Conservation (phyloP, 2,888 invertebrate genomes). For the Liopterus haemorrhoidalis region DNA sequence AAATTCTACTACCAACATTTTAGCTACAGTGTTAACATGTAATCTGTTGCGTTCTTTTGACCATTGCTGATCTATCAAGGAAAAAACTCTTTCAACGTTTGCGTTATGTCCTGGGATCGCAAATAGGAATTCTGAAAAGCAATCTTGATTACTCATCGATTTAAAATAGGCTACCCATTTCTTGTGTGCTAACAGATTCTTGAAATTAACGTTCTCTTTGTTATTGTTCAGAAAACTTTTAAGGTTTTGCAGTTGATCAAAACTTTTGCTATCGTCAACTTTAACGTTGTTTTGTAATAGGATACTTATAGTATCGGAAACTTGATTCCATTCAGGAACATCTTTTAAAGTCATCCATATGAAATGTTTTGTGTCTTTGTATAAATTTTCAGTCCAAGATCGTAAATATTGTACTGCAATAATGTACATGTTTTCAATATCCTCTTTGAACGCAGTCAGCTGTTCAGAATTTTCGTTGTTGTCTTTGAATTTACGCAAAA, state of each 20-base stretch:
- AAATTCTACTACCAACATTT: slow-evolving; percentile 17
- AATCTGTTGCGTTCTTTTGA: slow-evolving; percentile 16
- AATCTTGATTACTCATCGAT: slow-evolving; percentile 15
- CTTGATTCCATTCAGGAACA: slow-evolving; percentile 23
- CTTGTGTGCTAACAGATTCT: slow-evolving; percentile 20
- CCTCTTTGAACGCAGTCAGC: slow-evolving; percentile 22
- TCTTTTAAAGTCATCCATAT: slow-evolving; percentile 23
- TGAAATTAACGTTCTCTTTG: slow-evolving; percentile 16
- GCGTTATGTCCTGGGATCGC: slow-evolving; percentile 17
- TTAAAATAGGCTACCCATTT: slow-evolving; percentile 21
- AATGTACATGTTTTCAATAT: slow-evolving; percentile 25
- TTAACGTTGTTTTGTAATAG: slow-evolving; percentile 22
- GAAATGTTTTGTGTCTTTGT: slow-evolving; percentile 21
- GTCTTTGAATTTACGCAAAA: slow-evolving; percentile 24
- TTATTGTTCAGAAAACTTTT: slow-evolving; percentile 19
- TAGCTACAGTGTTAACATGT: slow-evolving; percentile 18
- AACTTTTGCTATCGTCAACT: slow-evolving; percentile 24
- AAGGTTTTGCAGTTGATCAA: slow-evolving; percentile 22
- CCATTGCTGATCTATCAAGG: slow-evolving; percentile 16
- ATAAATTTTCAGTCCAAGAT: slow-evolving; percentile 22
- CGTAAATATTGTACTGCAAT: slow-evolving; percentile 24
- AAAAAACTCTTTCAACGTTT: slow-evolving; percentile 17
- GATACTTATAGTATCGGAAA: slow-evolving; percentile 21
- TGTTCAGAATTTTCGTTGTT: slow-evolving; percentile 18
- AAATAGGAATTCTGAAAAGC: slow-evolving; percentile 15